These are phyloP conservation scores for Sinonovacula constricta DNA, from an alignment of 1,140 invertebrate species.

Conservation along the genomic window DNA sequence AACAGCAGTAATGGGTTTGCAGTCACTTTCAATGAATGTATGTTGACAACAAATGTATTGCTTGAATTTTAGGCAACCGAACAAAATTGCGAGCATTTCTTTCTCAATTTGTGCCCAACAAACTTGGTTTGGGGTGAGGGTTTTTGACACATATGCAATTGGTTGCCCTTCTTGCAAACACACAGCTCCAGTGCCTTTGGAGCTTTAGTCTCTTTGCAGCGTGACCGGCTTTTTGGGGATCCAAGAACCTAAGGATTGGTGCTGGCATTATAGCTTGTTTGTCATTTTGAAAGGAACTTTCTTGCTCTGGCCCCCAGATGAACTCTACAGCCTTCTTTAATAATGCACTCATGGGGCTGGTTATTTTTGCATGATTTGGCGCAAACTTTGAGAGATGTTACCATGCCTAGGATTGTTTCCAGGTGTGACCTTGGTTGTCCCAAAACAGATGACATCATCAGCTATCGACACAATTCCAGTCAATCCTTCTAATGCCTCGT, in stretches of 20 bases:
- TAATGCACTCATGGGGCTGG: slow-evolving; percentile 42
- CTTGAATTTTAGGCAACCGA: not conserved
- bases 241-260: not conserved
- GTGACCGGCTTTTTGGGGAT: not conserved
- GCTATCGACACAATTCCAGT: slow-evolving; percentile 66
- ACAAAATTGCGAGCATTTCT: slow-evolving; percentile 79
- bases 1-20: not conserved
- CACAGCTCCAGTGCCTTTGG: slow-evolving; percentile 73
- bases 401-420: slow-evolving; percentile 72
- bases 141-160: slow-evolving; percentile 3
- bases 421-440: slow-evolving; percentile 68
- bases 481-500: slow-evolving; percentile 55
- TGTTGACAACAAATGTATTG: slow-evolving; percentile 21
- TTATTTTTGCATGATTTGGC: slow-evolving; percentile 41
- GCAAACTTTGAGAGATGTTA: slow-evolving; percentile 75
- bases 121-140: slow-evolving; percentile 76
- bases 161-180: slow-evolving; percentile 75
- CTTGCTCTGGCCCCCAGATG: not conserved
- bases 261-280: not conserved
- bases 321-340: slow-evolving; percentile 46
- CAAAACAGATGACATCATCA: slow-evolving; percentile 75
- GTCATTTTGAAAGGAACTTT: slow-evolving; percentile 29
- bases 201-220: slow-evolving; percentile 50
- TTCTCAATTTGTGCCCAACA: slow-evolving; percentile 80
- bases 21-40: not conserved